Base-by-base conservation (phyloP, 1,140 invertebrate species). In the Zaprionus africanus region DNA sequence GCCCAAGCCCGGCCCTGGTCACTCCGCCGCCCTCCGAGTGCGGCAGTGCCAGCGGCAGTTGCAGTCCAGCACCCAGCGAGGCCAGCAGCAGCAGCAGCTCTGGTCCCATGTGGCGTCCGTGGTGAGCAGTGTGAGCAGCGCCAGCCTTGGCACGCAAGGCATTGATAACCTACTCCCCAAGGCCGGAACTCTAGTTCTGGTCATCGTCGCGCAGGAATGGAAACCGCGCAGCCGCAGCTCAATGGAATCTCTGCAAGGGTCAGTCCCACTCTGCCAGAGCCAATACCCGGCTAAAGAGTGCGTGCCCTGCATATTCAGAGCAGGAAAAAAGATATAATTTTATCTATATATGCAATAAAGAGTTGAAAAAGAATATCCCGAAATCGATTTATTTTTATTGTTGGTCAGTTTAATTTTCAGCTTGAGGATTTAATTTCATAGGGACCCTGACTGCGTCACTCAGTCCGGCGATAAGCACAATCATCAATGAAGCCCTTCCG, bases 1-100 rank as follows among this genome's bases (percentile, higher is more conserved):
- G 66, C 36, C 57, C 58, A 31, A 64, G 67, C 64, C 81, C 70
- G 19, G 65, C 64, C 1, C 24, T 91, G 46, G 88, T 92, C 4
- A 92, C 91, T 1, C 91, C 91, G 4, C 91, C 91, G 2, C 91
- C 91, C 0, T 92, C 91, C n/a, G 91, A 92, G 56, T 92, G 91
- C 64, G 91, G 84, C 70, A 92, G 91, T 56, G 91, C 90, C 62
- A 91, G 91, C 57, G 86, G 91, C 36, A 81, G 84, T 41, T 91
- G 86, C 71, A 92, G 91, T 54, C 91, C 91, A n/a, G 91, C 90
- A 1, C 91, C 87, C 17, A 92, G 91, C 36, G 91, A 92, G 49
- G 82, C 90, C 24, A 87, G 86, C 41, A 46, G 41, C 63, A 83
- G 79, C 63, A 83, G 79, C 60, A 84, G 86, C 61, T 78, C 82